Conservation (phyloP, 1,140 invertebrate genomes). For the Agrypnia vestita region DNA sequence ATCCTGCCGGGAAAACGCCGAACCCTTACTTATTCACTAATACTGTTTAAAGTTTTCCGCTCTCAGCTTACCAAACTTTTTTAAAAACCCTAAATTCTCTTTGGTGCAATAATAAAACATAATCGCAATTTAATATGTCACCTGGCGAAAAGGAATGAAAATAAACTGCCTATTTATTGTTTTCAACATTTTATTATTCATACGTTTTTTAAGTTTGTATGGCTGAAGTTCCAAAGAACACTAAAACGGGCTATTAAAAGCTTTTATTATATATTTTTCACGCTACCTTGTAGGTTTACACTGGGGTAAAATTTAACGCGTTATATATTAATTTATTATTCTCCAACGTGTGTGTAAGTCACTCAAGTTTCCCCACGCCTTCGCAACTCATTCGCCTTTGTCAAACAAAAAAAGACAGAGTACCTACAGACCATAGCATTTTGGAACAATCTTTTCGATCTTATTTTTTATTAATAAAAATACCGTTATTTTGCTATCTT, state of each 20-base stretch:
- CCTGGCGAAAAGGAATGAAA: neutral
- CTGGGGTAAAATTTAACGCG: conserved; percentile 17
- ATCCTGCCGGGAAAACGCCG: too few relatives aligned
- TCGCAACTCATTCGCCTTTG: neutral
- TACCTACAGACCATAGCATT: too few relatives aligned
- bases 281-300: conserved; percentile 2
- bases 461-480: too few relatives aligned
- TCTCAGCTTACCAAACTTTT: too few relatives aligned
- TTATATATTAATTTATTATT: conserved; percentile 26
- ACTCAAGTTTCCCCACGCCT: conserved; percentile 1
- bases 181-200: conserved; percentile 18
- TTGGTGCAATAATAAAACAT: too few relatives aligned
- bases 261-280: conserved; percentile 14
- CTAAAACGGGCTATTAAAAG: conserved; percentile 18
- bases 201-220: conserved; percentile 3
- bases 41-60: too few relatives aligned
- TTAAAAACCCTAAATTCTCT: too few relatives aligned
- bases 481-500: too few relatives aligned
- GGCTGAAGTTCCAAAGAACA: conserved; percentile 20
- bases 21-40: too few relatives aligned
- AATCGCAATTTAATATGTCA: too few relatives aligned
- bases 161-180: conserved; percentile 6
- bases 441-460: too few relatives aligned
- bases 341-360: conserved; percentile 3
- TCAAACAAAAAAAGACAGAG: neutral